Base-by-base conservation (phyloP, 2,797 vertebrate genomes). In the Mus spretus region DNA sequence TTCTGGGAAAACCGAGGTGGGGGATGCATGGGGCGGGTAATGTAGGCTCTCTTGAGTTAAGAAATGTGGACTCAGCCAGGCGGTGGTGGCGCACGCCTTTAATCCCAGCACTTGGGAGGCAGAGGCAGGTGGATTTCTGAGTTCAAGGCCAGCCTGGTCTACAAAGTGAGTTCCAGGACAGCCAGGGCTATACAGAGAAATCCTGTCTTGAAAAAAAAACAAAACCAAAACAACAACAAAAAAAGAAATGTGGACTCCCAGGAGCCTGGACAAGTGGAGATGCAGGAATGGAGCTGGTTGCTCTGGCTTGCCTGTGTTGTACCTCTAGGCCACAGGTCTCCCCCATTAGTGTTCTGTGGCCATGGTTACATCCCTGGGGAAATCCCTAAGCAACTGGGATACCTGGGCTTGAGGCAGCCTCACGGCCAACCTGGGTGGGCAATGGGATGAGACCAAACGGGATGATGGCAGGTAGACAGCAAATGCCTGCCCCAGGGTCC, bases 1-100 rank as follows among this genome's bases (percentile, higher is more conserved):
- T 97, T 74, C 95, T 89, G 87, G 87, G 92, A 93, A 50, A 50
- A 50, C 50, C 10, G 10, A 9, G 50, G 10, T 50, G 9, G 50
- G 50, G 50, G 50, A 50, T 50, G 50, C 50, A 47, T 6, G 47
- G 0, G 57, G 53, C 17, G n/a, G 70, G 15, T 20, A 40, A 37
- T 72, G 72, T 40, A 82, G 53, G 53, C 82, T 61, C 37, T 93
- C 61, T 72, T 6, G 44, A 79, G 40, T 86, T 96, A 19, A 95
- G 63, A 50, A 93, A 72, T 55, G 24, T 0, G 6, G 59, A 47
- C 61, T 96, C 92, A 44, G 44, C 44, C 44, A 3, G 44, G 44
- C 44, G 3, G 3, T 44, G 44, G 44, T 44, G 44, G 44, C 44
- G 5, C 44, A 44, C 44, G 3, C 44, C 44, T 44, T 44, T 44